phyloP scores from a whole-genome alignment of 2,113 vertebrate species.

The Menidia beryllina region DNA sequence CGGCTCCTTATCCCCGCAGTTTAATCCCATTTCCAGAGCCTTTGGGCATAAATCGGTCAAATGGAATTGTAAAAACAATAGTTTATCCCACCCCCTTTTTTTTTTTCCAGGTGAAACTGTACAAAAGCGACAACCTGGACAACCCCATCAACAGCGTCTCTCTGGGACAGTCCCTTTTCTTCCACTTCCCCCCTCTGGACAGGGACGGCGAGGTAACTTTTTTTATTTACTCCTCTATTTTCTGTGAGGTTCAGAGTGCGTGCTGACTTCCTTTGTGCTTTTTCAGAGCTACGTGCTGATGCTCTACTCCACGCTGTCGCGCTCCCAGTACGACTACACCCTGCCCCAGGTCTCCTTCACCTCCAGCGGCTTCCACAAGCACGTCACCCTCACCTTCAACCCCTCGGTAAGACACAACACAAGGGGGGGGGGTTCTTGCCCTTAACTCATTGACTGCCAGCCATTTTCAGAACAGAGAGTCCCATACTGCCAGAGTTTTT shows the following conservation, averaged over 20 bases:
- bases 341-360: conserved; percentile 94
- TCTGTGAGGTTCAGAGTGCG: no score
- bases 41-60: not conserved
- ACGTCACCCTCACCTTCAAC: conserved; percentile 92
- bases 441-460: no score
- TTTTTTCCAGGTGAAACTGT: conserved; percentile 90
- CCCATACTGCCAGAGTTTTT: no score
- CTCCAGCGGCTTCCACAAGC: conserved; percentile 92
- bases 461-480: no score
- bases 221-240: no score
- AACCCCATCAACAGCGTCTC: conserved; percentile 95
- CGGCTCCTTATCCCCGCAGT: not conserved
- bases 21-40: not conserved
- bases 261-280: not conserved
- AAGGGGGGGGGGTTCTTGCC: not conserved
- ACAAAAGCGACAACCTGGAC: conserved; percentile 95
- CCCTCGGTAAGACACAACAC: conserved; percentile 85
- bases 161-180: conserved; percentile 94
- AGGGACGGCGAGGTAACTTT: conserved; percentile 92
- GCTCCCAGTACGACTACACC: conserved; percentile 92
- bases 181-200: conserved; percentile 95
- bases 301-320: conserved; percentile 90
- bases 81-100: not conserved
- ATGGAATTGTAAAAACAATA: not conserved
- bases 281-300: conserved; percentile 91